Conservation (phyloP, 2,888 invertebrate genomes). For the Abrostola triplasia region DNA sequence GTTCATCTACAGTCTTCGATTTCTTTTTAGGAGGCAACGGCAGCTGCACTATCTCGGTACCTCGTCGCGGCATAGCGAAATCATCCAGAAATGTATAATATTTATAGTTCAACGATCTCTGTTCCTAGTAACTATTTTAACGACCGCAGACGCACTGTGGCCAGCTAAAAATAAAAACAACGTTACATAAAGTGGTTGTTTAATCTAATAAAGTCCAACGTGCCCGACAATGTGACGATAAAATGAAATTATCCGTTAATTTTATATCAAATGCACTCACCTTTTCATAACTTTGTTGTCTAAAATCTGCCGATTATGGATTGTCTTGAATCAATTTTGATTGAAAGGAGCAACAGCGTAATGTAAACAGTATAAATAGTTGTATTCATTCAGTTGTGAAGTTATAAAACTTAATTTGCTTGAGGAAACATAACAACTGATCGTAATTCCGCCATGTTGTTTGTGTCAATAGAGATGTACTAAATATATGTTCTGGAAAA, state of each 20-base stretch:
- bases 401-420: constrained; percentile 53
- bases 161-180: constrained; percentile 40
- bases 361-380: constrained; percentile 22
- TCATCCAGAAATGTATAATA: constrained; percentile 37
- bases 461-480: constrained; percentile 58
- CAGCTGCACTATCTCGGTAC: constrained; percentile 70
- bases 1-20: constrained; percentile 66
- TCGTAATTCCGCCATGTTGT: constrained; percentile 84
- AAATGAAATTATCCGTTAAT: constrained; percentile 69
- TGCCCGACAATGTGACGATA: constrained; percentile 68
- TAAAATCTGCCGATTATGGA: constrained; percentile 25
- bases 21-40: constrained; percentile 78
- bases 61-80: constrained; percentile 78
- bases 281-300: constrained; percentile 43
- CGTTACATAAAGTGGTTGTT: constrained; percentile 37
- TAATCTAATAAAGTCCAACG: constrained; percentile 71
- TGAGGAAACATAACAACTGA: constrained; percentile 70
- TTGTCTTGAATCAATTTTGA: constrained; percentile 21
- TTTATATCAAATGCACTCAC: constrained; percentile 44
- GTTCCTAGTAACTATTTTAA: constrained; percentile 2
- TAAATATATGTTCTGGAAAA: constrained; percentile 15
- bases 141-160: constrained; percentile 2
- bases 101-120: constrained; percentile 21
- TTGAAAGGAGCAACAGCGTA: constrained; percentile 17
- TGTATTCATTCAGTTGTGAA: constrained; percentile 39